A percentile compares a stretch with the other conserved stretches of the same genome.
phyloP scores from a whole-genome alignment of 2,888 invertebrate genomes.

The Tetragonula carbonaria region DNA sequence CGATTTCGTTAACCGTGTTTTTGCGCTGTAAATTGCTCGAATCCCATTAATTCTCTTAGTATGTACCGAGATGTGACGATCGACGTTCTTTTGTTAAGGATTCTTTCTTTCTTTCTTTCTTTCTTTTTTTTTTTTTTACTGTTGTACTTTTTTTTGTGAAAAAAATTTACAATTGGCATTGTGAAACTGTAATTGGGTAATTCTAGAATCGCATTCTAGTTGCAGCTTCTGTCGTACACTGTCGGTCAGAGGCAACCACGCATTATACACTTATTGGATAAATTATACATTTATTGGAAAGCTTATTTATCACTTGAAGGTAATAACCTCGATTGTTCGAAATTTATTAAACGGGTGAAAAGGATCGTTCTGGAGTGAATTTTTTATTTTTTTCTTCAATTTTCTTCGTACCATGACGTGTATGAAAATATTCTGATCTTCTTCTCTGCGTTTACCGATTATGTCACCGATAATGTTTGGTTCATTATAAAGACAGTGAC shows the following conservation, averaged over 20 bases:
- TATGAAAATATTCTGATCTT: neutral
- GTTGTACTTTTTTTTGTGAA: no score
- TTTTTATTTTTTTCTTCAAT: no score
- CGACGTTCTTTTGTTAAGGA: neutral
- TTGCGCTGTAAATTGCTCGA: neutral
- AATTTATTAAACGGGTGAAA: no score
- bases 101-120: no score
- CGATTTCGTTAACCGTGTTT: conserved; percentile 7
- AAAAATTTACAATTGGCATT: no score
- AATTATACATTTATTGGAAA: neutral
- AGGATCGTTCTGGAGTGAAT: no score
- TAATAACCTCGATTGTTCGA: no score
- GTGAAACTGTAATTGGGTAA: neutral
- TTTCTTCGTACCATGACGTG: neutral
- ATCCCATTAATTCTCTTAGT: neutral
- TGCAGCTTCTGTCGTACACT: neutral
- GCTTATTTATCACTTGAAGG: neutral
- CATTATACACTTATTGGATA: neutral
- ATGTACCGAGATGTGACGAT: neutral
- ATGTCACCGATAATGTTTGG: no score
- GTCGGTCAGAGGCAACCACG: neutral
- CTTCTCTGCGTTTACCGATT: neutral
- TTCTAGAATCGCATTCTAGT: conserved; percentile 1
- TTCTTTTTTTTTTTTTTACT: neutral
- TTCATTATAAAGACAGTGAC: neutral